Evolutionary conservation across 2,888 invertebrate species (phyloP).

Genomic region (Cyaniris semiargus): DNA sequence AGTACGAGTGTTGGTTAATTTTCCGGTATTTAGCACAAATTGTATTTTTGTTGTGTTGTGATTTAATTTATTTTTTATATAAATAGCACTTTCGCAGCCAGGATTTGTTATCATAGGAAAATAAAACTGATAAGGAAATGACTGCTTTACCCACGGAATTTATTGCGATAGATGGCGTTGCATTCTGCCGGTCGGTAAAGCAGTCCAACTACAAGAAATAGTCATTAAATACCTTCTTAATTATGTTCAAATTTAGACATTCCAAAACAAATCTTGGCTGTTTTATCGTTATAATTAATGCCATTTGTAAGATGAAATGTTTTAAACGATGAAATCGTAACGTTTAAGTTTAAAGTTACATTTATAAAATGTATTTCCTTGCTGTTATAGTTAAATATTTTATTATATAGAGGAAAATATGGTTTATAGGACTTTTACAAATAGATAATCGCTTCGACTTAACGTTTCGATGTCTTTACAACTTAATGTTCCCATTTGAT

Average conservation of each 20-base stretch:
- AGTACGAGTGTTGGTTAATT: background rate
- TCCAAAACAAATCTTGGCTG: slow-evolving; percentile 12
- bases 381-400: slow-evolving; percentile 25
- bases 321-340: slow-evolving; percentile 25
- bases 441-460: slow-evolving; percentile 33
- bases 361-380: slow-evolving; percentile 25
- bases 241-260: background rate
- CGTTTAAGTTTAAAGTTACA: slow-evolving; percentile 28
- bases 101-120: slow-evolving; percentile 9
- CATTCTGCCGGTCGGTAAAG: background rate
- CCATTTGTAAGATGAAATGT: slow-evolving; percentile 27
- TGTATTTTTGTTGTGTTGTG: slow-evolving; percentile 30
- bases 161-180: background rate
- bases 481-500: slow-evolving; percentile 32
- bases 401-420: slow-evolving; percentile 22
- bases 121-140: background rate
- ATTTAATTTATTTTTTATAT: slow-evolving; percentile 27
- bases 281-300: slow-evolving; percentile 15
- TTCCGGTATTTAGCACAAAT: slow-evolving; percentile 32
- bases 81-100: slow-evolving; percentile 9
- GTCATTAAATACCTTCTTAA: background rate
- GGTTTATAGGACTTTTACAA: slow-evolving; percentile 37
- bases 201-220: background rate
- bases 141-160: background rate
- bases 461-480: slow-evolving; percentile 41